phyloP scores from a whole-genome alignment of 1,140 invertebrate species.

The Bombus waltoni region DNA sequence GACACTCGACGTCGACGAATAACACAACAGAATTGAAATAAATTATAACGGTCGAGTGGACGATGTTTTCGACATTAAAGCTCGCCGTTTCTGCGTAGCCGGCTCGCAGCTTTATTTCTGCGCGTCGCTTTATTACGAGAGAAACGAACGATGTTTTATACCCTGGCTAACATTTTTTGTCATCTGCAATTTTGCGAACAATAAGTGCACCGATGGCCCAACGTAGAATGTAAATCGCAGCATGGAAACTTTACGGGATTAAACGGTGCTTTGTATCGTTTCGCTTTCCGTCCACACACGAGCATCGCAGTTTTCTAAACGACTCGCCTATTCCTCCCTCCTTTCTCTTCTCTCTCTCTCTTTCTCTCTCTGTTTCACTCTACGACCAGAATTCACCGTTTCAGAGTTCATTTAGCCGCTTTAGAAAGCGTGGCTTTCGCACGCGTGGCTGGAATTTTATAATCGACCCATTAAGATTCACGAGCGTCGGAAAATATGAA shows the following conservation, averaged over 20 bases:
- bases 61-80: not conserved
- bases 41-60: too few relatives aligned
- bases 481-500: not conserved
- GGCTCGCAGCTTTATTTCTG: not conserved
- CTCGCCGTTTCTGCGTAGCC: not conserved
- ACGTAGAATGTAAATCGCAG: slow-evolving; percentile 36
- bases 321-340: not conserved
- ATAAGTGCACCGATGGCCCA: slow-evolving; percentile 13
- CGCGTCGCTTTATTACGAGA: not conserved
- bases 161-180: not conserved
- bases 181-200: slow-evolving; percentile 18
- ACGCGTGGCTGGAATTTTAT: slow-evolving; percentile 38
- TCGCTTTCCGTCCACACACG: slow-evolving; percentile 12
- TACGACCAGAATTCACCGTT: slow-evolving; percentile 21
- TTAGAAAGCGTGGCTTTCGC: slow-evolving; percentile 13
- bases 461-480: slow-evolving; percentile 35
- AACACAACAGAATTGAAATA: too few relatives aligned
- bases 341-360: not conserved
- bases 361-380: not conserved
- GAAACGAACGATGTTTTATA: not conserved
- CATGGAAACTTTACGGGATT: slow-evolving; percentile 32
- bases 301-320: slow-evolving; percentile 42
- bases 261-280: slow-evolving; percentile 42
- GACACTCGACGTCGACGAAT: too few relatives aligned
- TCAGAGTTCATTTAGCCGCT: slow-evolving; percentile 47